phyloP scores from a whole-genome alignment of 2,113 vertebrate genomes.

The Hassar affinis region DNA sequence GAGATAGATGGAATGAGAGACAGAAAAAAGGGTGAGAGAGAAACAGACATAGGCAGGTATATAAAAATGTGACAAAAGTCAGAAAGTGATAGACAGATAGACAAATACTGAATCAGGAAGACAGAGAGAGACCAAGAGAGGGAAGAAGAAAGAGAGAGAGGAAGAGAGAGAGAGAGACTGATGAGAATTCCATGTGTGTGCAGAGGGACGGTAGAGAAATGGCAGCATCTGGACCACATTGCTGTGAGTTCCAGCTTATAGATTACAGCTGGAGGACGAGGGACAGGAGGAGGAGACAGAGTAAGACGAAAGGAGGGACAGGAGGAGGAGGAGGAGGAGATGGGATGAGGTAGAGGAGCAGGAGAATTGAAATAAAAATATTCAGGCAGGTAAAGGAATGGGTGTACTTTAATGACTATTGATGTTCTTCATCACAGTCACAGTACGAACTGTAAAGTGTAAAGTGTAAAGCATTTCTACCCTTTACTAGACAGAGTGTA shows the following conservation, averaged over 20 bases:
- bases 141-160: not conserved
- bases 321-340: not conserved
- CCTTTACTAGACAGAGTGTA: no score
- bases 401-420: slow-evolving; percentile 60
- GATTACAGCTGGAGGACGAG: slow-evolving; percentile 82
- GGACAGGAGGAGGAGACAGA: slow-evolving; percentile 75
- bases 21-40: slow-evolving; percentile 55
- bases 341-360: slow-evolving; percentile 64
- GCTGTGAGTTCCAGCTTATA: slow-evolving; percentile 87
- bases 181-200: slow-evolving; percentile 98
- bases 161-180: slow-evolving; percentile 70
- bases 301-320: slow-evolving; percentile 67
- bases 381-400: not conserved
- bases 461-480: not conserved
- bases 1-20: slow-evolving; percentile 56
- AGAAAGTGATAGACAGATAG: slow-evolving; percentile 58
- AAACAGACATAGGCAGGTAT: slow-evolving; percentile 60
- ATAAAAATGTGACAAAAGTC: slow-evolving; percentile 24
- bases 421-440: slow-evolving; percentile 46
- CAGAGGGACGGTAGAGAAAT: slow-evolving; percentile 88
- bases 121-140: slow-evolving; percentile 20
- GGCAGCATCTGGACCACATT: slow-evolving; percentile 94
- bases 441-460: no score
- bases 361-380: slow-evolving; percentile 56
- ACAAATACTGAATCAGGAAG: slow-evolving; percentile 59